Evolutionary conservation across 2,113 vertebrate genomes (phyloP).

Genomic region (Agelaius phoeniceus): DNA sequence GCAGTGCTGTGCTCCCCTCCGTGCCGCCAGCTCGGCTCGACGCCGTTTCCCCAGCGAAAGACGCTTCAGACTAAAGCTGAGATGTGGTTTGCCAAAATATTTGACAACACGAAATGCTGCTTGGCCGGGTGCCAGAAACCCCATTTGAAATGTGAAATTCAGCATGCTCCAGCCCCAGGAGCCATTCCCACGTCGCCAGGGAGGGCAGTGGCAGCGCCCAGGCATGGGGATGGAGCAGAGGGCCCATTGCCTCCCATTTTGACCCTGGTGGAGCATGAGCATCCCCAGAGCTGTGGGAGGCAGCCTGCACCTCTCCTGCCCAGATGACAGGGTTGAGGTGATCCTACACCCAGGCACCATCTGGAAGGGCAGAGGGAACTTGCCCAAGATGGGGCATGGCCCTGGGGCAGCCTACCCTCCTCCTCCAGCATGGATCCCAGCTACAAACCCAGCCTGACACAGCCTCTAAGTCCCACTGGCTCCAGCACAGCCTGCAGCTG

Average conservation of each 20-base stretch:
- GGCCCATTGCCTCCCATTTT: not conserved
- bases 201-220: fast-evolving
- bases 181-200: not conserved
- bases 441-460: not conserved
- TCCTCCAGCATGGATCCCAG: not conserved
- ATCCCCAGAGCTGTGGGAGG: not conserved
- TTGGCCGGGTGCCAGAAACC: conserved; percentile 14
- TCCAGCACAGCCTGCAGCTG: not conserved
- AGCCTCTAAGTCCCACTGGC: not conserved
- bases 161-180: conserved; percentile 2
- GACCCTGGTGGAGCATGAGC: not conserved
- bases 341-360: not conserved
- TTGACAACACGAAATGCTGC: conserved; percentile 47
- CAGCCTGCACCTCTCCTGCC: not conserved
- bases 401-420: not conserved
- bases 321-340: not conserved
- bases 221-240: not conserved
- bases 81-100: conserved; percentile 66
- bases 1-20: not conserved
- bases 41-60: not conserved
- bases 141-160: conserved; percentile 37
- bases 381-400: fast-evolving
- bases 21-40: not conserved
- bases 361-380: not conserved
- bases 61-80: conserved; percentile 44